phyloP scores from a whole-genome alignment of 2,113 vertebrate species.

The Dicaeum eximium region DNA sequence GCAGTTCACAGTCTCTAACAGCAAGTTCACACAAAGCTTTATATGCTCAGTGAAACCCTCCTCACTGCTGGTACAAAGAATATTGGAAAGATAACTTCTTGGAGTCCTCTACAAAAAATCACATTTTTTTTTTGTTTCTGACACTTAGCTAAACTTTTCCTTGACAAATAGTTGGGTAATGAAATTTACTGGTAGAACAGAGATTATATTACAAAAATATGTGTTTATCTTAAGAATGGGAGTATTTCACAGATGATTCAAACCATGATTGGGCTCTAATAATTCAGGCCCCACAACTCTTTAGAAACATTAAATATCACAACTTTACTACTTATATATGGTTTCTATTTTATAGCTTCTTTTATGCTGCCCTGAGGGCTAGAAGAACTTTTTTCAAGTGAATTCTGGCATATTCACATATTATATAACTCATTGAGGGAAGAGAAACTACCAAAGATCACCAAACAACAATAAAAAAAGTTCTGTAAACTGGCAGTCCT shows the following conservation, averaged over 20 bases:
- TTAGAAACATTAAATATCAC: slow-evolving; percentile 15
- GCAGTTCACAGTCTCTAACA: not conserved
- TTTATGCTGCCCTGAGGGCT: not conserved
- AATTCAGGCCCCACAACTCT: not conserved
- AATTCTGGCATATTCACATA: not conserved
- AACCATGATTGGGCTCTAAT: not conserved
- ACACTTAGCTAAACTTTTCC: not conserved
- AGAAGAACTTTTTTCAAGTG: not conserved
- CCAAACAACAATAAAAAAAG: not conserved
- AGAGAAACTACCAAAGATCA: not conserved
- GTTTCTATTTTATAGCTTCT: not conserved
- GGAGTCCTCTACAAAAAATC: not conserved
- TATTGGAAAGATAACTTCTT: slow-evolving; percentile 6
- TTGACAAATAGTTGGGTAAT: not conserved
- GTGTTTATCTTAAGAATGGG: not conserved
- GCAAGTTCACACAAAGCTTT: slow-evolving; percentile 13
- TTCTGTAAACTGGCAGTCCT: not conserved
- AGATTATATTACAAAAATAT: not conserved
- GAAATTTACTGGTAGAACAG: not conserved
- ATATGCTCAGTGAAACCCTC: not conserved
- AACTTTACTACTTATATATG: not conserved
- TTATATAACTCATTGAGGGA: not conserved
- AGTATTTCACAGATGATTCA: not conserved
- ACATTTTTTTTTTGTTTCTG: not conserved
- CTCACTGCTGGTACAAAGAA: not conserved